phyloP scores from a whole-genome alignment of 2,797 vertebrate genomes.

The Eremophila alpestris region DNA sequence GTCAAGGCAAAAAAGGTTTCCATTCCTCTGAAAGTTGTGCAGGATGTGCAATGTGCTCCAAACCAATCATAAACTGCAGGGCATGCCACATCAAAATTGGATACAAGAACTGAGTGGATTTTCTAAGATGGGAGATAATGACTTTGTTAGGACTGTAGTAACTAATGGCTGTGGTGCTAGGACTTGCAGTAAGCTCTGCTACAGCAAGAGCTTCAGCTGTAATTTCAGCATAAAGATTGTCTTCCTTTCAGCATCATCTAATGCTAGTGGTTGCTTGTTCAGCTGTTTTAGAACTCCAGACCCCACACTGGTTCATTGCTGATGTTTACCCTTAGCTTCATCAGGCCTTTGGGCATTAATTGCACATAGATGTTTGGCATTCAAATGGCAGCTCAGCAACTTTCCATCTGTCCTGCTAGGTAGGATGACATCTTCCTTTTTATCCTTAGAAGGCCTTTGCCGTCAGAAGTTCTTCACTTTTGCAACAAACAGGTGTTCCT shows the following conservation, averaged over 20 bases:
- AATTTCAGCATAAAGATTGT: background rate
- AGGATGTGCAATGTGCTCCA: background rate
- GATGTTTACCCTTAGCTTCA: background rate
- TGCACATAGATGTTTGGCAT: background rate
- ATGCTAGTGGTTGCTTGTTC: background rate
- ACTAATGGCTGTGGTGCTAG: background rate
- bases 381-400: slow-evolving; percentile 18
- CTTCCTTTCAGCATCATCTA: background rate
- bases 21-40: background rate
- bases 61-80: background rate
- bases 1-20: background rate
- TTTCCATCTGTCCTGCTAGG: background rate
- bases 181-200: background rate
- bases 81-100: background rate
- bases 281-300: background rate
- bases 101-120: background rate
- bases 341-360: background rate
- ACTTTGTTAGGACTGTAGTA: background rate
- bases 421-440: slow-evolving; percentile 22
- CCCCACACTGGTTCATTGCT: background rate
- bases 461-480: slow-evolving; percentile 13
- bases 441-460: slow-evolving; percentile 43
- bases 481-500: slow-evolving; percentile 47
- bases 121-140: background rate
- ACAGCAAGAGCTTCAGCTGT: background rate